Conservation (phyloP, 2,888 invertebrate genomes). For the Heliconius aoede region DNA sequence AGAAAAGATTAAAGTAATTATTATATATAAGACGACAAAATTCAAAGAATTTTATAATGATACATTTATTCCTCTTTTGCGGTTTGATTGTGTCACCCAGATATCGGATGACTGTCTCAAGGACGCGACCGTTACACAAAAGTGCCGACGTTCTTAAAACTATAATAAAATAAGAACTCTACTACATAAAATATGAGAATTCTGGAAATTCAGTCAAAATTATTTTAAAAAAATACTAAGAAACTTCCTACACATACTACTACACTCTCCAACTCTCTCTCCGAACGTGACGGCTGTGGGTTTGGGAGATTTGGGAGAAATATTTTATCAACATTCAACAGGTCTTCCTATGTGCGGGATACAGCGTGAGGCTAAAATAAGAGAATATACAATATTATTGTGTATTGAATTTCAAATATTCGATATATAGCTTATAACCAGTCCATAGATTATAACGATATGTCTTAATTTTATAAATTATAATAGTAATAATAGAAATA, state of each 20-base stretch:
- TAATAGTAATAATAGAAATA: constrained; percentile 9
- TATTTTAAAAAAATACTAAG: too few relatives aligned
- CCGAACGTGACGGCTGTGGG: neutral
- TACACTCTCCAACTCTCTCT: too few relatives aligned
- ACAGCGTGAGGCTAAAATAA: too few relatives aligned
- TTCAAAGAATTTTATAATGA: constrained; percentile 23
- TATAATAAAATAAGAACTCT: constrained; percentile 31
- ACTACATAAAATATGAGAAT: neutral
- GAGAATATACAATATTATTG: too few relatives aligned
- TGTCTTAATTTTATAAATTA: neutral
- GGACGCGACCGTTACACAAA: constrained; percentile 68
- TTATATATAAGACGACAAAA: neutral
- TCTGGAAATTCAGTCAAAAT: neutral
- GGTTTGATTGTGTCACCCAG: constrained; percentile 39
- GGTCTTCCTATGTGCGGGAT: too few relatives aligned
- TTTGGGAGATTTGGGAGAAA: too few relatives aligned
- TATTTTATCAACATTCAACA: too few relatives aligned
- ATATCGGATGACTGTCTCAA: constrained; percentile 54
- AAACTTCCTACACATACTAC: too few relatives aligned
- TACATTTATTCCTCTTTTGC: constrained; percentile 28
- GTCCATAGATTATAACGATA: too few relatives aligned
- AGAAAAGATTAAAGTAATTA: neutral
- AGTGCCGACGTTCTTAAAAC: constrained; percentile 53
- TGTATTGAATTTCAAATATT: too few relatives aligned
- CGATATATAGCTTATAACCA: too few relatives aligned